These are phyloP conservation scores for Tiliacea citrago DNA, from an alignment of 2,888 invertebrate genomes.

Conservation along the genomic window DNA sequence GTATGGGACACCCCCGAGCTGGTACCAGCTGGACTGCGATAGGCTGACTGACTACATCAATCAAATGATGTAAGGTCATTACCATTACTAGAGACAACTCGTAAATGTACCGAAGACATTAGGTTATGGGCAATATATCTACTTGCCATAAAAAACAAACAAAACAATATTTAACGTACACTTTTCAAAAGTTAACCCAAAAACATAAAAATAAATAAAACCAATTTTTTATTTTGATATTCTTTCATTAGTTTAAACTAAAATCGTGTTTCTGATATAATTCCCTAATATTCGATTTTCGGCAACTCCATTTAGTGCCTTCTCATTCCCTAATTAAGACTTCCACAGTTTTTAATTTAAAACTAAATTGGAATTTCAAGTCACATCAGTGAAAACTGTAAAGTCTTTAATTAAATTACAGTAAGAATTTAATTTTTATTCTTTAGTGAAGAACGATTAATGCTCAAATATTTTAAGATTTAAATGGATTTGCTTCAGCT, in stretches of 20 bases:
- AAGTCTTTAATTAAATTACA: slow-evolving; percentile 44
- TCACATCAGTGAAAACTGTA: slow-evolving; percentile 36
- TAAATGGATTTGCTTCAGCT: not conserved
- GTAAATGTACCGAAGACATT: not conserved
- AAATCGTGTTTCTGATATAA: slow-evolving; percentile 37
- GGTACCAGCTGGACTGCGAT: too few relatives aligned
- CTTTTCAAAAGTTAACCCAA: too few relatives aligned
- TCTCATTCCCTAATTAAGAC: slow-evolving; percentile 55
- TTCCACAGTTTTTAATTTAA: slow-evolving; percentile 54
- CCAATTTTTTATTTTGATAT: not conserved
- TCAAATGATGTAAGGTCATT: too few relatives aligned
- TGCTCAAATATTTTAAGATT: slow-evolving; percentile 9
- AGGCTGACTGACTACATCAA: too few relatives aligned
- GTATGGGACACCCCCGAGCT: too few relatives aligned
- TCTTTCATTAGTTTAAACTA: slow-evolving; percentile 26
- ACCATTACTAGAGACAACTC: too few relatives aligned
- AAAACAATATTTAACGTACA: not conserved
- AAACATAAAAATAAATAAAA: not conserved
- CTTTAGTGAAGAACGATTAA: slow-evolving; percentile 11
- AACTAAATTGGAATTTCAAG: slow-evolving; percentile 50
- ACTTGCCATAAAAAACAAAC: not conserved
- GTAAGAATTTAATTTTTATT: slow-evolving; percentile 10
- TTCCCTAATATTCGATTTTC: slow-evolving; percentile 41
- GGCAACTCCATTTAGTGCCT: slow-evolving; percentile 39
- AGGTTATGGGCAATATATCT: not conserved